A percentile compares a stretch with the other conserved stretches of the same genome.
Conservation (phyloP, 1,140 invertebrate genomes). For the Bombus sibiricus region DNA sequence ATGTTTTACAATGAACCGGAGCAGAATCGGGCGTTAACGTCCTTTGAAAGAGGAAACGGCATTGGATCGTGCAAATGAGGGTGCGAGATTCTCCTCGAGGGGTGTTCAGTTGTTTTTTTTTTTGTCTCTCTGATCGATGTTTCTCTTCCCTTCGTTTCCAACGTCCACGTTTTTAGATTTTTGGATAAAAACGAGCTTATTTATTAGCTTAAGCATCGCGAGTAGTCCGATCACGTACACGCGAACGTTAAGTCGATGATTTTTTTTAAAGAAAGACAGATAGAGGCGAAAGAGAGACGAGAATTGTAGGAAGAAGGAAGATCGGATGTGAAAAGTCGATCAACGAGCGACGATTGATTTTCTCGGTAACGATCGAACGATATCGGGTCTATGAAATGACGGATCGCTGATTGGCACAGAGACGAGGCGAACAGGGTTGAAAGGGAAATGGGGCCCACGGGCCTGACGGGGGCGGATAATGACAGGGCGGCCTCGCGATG, state of each 20-base stretch:
- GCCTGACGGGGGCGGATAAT: constrained; percentile 81
- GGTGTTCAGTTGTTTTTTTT: background rate
- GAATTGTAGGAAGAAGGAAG: background rate
- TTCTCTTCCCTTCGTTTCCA: background rate
- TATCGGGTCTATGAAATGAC: constrained; percentile 75
- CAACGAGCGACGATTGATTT: constrained; percentile 49
- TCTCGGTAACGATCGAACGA: constrained; percentile 60
- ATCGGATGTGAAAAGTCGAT: background rate
- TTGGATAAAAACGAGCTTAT: constrained; percentile 47
- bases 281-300: background rate
- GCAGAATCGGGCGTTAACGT: constrained; percentile 76
- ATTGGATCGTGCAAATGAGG: constrained; percentile 52
- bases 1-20: constrained; percentile 79
- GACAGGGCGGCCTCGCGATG: constrained; percentile 79
- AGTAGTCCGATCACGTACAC: constrained; percentile 4
- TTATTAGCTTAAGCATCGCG: constrained; percentile 32
- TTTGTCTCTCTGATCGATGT: constrained; percentile 7
- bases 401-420: constrained; percentile 81
- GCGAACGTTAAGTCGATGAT: background rate
- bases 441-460: constrained; percentile 79
- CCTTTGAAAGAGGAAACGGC: constrained; percentile 74
- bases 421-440: constrained; percentile 73
- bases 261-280: background rate
- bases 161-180: constrained; percentile 49
- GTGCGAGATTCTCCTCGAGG: constrained; percentile 30